Evolutionary conservation across 2,113 vertebrate genomes (phyloP).

Genomic region (Aix galericulata): DNA sequence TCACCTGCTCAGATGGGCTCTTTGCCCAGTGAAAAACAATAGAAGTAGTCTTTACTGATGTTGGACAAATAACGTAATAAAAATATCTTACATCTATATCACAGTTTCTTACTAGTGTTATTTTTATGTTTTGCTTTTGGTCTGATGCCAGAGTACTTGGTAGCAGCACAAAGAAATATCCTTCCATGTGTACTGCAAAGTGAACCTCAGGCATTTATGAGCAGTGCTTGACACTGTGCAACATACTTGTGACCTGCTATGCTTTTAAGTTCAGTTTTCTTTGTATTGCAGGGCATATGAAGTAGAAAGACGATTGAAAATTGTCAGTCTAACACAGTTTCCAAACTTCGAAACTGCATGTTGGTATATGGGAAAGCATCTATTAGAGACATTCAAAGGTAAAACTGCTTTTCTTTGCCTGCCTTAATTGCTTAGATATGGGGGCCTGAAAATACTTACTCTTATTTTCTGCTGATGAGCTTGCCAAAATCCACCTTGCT

Average conservation of each 20-base stretch:
- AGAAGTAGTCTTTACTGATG: background rate
- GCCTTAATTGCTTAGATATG: background rate
- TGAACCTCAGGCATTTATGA: background rate
- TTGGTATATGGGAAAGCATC: conserved; percentile 94
- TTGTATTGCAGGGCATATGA: conserved; percentile 92
- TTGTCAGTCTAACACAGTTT: conserved; percentile 93
- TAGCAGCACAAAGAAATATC: background rate
- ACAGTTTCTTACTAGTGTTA: background rate
- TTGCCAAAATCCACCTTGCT: background rate
- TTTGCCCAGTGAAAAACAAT: background rate
- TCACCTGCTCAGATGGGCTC: background rate
- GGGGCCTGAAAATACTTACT: background rate
- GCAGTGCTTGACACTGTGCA: background rate
- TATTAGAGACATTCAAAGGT: conserved; percentile 97
- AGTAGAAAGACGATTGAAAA: conserved; percentile 93
- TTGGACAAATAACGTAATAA: background rate
- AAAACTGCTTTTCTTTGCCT: background rate
- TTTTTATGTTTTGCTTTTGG: background rate
- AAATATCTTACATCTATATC: background rate
- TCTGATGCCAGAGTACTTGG: background rate
- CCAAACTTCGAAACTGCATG: conserved; percentile 96
- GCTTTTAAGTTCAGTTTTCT: conserved; percentile 30
- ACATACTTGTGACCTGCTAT: background rate
- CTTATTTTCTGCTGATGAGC: background rate
- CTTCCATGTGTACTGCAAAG: background rate